These are phyloP conservation scores for Neostethus bicornis DNA, from an alignment of 2,797 vertebrate species.

Conservation along the genomic window DNA sequence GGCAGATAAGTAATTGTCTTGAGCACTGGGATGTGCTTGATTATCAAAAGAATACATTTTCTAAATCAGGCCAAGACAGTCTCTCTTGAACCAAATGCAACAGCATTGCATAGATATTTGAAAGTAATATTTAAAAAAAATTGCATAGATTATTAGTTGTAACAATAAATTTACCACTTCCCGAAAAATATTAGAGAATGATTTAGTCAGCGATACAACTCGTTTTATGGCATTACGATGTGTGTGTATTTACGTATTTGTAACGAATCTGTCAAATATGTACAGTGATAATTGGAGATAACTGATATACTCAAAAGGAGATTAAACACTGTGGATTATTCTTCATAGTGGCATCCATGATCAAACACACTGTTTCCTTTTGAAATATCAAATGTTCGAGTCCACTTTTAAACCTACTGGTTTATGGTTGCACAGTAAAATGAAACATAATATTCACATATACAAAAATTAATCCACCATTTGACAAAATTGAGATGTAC, in stretches of 20 bases:
- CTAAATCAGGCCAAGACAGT: conserved; percentile 72
- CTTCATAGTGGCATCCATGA: conserved; percentile 24
- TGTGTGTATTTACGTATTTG: conserved; percentile 54
- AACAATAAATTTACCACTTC: conserved; percentile 73
- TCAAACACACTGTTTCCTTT: conserved; percentile 55
- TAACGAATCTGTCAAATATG: conserved; percentile 53
- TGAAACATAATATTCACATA: conserved; percentile 39
- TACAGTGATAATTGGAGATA: conserved; percentile 41
- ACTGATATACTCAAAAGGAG: conserved; percentile 35
- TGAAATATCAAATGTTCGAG: conserved; percentile 52
- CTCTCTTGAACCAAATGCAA: conserved; percentile 67
- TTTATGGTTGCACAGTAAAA: conserved; percentile 28
- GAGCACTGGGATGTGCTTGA: conserved; percentile 71
- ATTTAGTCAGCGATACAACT: conserved; percentile 68
- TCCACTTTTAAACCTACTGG: conserved; percentile 45
- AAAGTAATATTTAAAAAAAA: conserved; percentile 74
- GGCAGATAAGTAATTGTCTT: conserved; percentile 76
- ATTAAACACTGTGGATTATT: conserved; percentile 30
- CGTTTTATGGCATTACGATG: conserved; percentile 61
- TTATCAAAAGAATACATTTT: conserved; percentile 77
- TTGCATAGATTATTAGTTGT: conserved; percentile 78
- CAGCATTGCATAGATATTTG: conserved; percentile 68
- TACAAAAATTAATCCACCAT: conserved; percentile 27
- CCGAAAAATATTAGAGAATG: conserved; percentile 73
- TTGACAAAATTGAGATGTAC: conserved; percentile 23